Evolutionary conservation across 2,888 invertebrate species (phyloP).

Genomic region (Agriopis leucophaearia): DNA sequence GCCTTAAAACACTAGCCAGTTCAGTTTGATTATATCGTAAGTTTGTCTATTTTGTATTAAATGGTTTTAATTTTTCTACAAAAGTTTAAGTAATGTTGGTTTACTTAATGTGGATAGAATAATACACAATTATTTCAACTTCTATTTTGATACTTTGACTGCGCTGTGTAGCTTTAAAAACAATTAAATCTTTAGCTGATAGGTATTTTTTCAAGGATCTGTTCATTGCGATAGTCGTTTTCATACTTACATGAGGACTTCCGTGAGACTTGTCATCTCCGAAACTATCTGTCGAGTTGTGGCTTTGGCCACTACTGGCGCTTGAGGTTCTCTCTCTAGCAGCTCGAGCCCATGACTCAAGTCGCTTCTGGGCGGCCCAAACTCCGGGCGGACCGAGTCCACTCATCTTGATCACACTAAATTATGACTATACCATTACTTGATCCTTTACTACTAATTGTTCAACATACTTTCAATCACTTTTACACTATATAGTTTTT

Average conservation of each 20-base stretch:
- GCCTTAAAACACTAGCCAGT: no score
- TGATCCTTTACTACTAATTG: constrained; percentile 2
- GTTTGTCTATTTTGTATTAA: no score
- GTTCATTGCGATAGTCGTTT: not conserved
- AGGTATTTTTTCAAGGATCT: not conserved
- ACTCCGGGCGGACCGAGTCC: constrained; percentile 91
- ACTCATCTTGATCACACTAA: constrained; percentile 80
- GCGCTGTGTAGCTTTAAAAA: no score
- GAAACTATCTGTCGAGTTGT: constrained; percentile 83
- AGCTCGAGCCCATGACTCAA: constrained; percentile 92
- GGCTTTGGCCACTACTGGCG: constrained; percentile 86
- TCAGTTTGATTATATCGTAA: no score
- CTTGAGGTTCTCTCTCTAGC: constrained; percentile 89
- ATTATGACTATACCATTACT: constrained; percentile 12
- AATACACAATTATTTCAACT: no score
- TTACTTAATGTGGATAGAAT: no score
- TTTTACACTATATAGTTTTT: not conserved
- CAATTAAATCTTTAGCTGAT: no score
- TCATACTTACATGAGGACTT: constrained; percentile 74
- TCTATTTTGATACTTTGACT: no score
- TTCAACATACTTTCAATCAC: constrained; percentile 1
- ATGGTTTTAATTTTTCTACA: no score
- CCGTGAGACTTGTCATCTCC: constrained; percentile 82
- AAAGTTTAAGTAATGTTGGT: no score
- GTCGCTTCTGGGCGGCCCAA: constrained; percentile 92